Percentiles rank a stretch among this genome's conserved stretches.
Evolutionary conservation across 2,113 vertebrate species (phyloP).

Genomic region (Pseudonaja textilis): DNA sequence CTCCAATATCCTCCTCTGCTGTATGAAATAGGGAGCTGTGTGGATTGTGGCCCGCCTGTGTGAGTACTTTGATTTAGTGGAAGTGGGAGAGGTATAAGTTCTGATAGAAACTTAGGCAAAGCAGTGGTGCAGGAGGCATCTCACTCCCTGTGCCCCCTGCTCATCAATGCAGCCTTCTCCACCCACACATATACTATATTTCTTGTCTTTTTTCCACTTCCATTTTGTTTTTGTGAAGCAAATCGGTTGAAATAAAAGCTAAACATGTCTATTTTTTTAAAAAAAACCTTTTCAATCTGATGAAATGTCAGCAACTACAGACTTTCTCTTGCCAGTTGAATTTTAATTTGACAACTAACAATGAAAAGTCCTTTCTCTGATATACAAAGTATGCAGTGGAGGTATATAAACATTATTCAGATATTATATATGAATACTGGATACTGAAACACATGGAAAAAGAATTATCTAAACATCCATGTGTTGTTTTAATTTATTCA

Average conservation of each 20-base stretch:
- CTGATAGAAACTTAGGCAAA: background rate
- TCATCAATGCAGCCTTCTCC: background rate
- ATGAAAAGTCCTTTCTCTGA: background rate
- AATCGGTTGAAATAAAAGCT: background rate
- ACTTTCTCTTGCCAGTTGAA: background rate
- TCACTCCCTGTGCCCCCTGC: background rate
- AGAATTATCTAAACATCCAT: background rate
- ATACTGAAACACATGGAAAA: background rate
- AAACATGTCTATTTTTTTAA: background rate
- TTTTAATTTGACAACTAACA: background rate
- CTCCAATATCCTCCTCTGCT: conserved; percentile 4
- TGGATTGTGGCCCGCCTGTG: background rate
- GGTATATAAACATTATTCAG: background rate
- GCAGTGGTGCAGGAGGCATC: background rate
- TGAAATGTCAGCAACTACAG: background rate
- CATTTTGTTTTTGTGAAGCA: background rate
- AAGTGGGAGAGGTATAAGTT: background rate
- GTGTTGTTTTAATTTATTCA: background rate
- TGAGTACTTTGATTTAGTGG: background rate
- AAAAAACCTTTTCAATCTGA: background rate
- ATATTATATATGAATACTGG: background rate
- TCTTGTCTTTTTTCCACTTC: no score
- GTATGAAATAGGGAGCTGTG: background rate
- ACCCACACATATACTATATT: background rate
- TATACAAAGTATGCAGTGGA: background rate